Evolutionary conservation across 1,140 invertebrate genomes (phyloP).

Genomic region (Bombus turneri): DNA sequence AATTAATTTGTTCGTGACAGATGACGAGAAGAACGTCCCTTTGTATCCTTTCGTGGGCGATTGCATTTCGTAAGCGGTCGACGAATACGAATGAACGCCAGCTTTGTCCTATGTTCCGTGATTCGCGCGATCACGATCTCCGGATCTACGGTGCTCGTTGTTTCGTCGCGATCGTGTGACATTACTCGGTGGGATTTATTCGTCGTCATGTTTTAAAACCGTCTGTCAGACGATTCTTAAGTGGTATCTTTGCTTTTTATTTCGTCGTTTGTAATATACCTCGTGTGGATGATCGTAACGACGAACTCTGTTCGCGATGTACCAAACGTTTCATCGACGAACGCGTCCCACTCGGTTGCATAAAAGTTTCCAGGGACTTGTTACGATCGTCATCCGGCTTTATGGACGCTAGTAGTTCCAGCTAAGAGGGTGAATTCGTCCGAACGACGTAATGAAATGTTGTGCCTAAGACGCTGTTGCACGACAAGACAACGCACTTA

Average conservation of each 20-base stretch:
- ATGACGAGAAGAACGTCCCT: constrained; percentile 49
- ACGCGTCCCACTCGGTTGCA: background rate
- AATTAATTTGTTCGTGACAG: constrained; percentile 65
- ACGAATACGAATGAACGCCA: constrained; percentile 68
- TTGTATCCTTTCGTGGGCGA: constrained; percentile 39
- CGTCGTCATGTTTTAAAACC: too few species aligned
- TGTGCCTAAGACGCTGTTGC: constrained; percentile 69
- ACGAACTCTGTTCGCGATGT: background rate
- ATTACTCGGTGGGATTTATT: background rate
- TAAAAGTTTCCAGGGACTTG: constrained; percentile 21
- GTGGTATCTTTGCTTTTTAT: background rate
- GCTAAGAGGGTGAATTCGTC: constrained; percentile 57
- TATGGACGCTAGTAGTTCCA: constrained; percentile 50
- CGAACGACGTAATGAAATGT: constrained; percentile 73
- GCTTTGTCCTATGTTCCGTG: constrained; percentile 44
- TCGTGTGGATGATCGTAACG: background rate
- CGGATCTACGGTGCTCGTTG: background rate
- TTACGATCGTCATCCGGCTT: constrained; percentile 51
- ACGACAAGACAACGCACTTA: constrained; percentile 80
- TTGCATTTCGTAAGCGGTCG: constrained; percentile 55
- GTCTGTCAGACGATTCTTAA: background rate
- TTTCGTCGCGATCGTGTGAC: background rate
- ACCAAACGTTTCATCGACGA: background rate
- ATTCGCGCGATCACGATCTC: constrained; percentile 52
- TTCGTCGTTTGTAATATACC: background rate